Conservation (phyloP, 2,888 invertebrate genomes). For the Eristalinus aeneus region DNA sequence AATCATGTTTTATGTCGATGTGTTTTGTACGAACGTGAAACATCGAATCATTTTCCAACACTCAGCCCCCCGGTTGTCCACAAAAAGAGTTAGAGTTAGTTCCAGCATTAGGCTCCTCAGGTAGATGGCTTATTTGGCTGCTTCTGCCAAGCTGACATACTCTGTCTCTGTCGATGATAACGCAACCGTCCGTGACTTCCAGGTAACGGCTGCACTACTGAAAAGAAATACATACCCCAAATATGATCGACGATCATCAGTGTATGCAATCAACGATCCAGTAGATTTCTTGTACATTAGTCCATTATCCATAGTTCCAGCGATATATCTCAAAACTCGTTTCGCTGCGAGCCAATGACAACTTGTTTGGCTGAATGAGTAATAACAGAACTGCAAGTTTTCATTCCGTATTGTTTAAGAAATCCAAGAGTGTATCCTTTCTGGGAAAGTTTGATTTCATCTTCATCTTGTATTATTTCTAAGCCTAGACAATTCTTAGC, state of each 20-base stretch:
- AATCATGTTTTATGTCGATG: constrained; percentile 1
- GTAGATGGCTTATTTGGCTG: neutral
- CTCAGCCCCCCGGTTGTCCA: neutral
- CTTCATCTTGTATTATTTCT: neutral
- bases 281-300: neutral
- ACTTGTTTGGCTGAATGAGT: constrained; percentile 13
- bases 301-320: neutral
- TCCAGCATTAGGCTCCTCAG: neutral
- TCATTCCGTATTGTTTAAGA: no score
- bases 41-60: constrained; percentile 1
- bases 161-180: no score
- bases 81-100: neutral
- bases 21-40: neutral
- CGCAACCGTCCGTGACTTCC: no score
- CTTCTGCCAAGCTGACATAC: neutral
- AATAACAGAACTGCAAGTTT: no score
- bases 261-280: constrained; percentile 20
- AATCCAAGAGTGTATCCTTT: neutral
- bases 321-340: neutral
- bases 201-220: no score
- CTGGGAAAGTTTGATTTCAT: no score
- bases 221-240: neutral
- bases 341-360: constrained; percentile 24
- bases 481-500: neutral
- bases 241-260: constrained; percentile 12